Conservation (phyloP, 2,888 invertebrate species). For the Pycnomerus fuliginosus region DNA sequence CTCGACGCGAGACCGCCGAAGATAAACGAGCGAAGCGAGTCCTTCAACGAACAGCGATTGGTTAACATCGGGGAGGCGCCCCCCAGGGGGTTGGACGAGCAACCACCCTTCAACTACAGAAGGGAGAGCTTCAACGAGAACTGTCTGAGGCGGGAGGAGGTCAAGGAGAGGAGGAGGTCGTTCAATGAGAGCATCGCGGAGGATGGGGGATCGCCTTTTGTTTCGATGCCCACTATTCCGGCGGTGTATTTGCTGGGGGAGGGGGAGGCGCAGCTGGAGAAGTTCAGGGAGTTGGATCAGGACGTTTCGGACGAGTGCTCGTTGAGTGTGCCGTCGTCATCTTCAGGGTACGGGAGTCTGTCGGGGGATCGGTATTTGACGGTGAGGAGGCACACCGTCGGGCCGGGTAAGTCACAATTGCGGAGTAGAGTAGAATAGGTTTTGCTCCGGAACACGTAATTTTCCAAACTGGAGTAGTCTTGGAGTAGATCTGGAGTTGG, state of each 20-base stretch:
- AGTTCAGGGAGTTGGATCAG: conserved; percentile 60
- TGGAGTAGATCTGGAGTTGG: too few species aligned
- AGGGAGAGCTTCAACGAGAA: conserved; percentile 53
- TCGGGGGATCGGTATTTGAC: conserved; percentile 58
- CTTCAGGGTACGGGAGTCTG: conserved; percentile 26
- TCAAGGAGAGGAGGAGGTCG: conserved; percentile 41
- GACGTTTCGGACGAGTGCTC: conserved; percentile 46
- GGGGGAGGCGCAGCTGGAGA: conserved; percentile 59
- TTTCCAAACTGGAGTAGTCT: conserved; percentile 19
- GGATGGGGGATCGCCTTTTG: conserved; percentile 53
- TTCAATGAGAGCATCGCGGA: conserved; percentile 42
- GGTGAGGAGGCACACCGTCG: conserved; percentile 87
- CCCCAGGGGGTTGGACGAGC: background rate
- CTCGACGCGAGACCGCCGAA: conserved; percentile 33
- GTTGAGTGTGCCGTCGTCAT: conserved; percentile 42
- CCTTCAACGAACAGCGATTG: conserved; percentile 48
- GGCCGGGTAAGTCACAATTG: conserved; percentile 91
- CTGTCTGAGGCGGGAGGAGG: conserved; percentile 43
- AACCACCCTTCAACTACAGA: conserved; percentile 35
- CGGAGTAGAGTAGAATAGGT: too few species aligned
- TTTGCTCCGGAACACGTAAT: conserved; percentile 76
- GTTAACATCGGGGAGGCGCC: conserved; percentile 38
- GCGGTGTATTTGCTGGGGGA: conserved; percentile 56
- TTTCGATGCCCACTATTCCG: conserved; percentile 58
- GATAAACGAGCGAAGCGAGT: conserved; percentile 50